Evolutionary conservation across 2,888 invertebrate genomes (phyloP).

Genomic region (Orchesella flavescens): DNA sequence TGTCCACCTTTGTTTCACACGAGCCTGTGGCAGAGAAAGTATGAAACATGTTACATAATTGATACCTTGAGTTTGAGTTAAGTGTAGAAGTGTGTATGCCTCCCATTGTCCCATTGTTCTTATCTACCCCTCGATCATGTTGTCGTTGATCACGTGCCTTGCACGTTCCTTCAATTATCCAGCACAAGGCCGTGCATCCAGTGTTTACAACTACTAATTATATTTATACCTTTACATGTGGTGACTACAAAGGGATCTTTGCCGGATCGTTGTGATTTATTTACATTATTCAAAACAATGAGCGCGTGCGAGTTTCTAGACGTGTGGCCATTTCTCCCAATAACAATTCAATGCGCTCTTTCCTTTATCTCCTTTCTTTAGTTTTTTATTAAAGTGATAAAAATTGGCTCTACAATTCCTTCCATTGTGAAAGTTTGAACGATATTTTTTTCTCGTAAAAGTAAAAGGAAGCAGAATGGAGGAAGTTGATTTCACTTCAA

Average conservation of each 20-base stretch:
- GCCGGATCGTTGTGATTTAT: slow-evolving; percentile 6
- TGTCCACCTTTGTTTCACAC: not conserved
- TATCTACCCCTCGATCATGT: not conserved
- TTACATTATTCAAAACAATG: not conserved
- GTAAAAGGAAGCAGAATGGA: not conserved
- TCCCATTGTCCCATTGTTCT: not conserved
- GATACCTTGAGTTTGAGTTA: slow-evolving; percentile 3
- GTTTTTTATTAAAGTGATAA: not conserved
- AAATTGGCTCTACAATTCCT: not conserved
- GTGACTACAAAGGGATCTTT: not conserved
- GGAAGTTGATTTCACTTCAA: not conserved
- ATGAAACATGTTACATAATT: slow-evolving; percentile 24
- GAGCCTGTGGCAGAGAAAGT: too few species aligned
- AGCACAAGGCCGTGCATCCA: not conserved
- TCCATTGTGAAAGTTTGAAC: not conserved
- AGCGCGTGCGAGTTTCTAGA: too few species aligned
- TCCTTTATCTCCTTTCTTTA: not conserved
- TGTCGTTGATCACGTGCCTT: slow-evolving; percentile 38
- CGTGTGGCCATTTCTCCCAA: too few species aligned
- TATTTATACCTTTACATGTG: slow-evolving; percentile 11
- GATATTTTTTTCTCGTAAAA: not conserved
- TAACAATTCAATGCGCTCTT: not conserved
- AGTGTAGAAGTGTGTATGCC: not conserved
- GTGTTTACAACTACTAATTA: slow-evolving; percentile 52
- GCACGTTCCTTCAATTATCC: slow-evolving; percentile 51